These are phyloP conservation scores for Halcyon senegalensis DNA, from an alignment of 2,113 vertebrate genomes.

Conservation along the genomic window DNA sequence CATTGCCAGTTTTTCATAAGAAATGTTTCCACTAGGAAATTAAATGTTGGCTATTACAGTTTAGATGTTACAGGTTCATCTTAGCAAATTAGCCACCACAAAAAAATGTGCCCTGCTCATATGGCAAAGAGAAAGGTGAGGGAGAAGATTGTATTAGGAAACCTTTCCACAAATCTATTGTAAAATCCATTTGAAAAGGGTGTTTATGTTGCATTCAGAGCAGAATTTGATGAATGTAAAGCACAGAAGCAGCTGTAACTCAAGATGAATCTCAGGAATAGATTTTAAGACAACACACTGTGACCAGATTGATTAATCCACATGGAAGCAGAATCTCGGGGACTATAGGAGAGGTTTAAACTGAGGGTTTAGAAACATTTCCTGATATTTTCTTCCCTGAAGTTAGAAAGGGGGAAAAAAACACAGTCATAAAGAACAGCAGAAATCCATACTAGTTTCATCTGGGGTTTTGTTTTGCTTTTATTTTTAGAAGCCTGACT, in stretches of 20 bases:
- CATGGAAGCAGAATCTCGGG: background rate
- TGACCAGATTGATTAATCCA: background rate
- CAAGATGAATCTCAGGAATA: background rate
- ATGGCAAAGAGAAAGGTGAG: rapidly evolving
- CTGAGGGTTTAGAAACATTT: background rate
- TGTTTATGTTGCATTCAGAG: background rate
- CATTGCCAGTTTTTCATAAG: background rate
- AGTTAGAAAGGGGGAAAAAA: background rate
- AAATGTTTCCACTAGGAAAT: background rate
- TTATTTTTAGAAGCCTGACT: constrained; percentile 2
- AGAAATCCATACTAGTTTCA: background rate
- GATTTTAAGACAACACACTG: background rate
- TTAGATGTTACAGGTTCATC: background rate
- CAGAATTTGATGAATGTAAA: background rate
- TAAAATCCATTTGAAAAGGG: background rate
- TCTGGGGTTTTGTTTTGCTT: background rate
- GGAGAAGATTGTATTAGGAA: background rate
- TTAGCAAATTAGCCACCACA: background rate
- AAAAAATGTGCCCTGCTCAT: background rate
- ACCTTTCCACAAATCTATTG: background rate
- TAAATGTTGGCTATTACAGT: background rate
- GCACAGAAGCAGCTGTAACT: background rate
- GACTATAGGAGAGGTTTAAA: background rate
- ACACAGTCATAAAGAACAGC: background rate
- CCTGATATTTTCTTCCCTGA: background rate